A percentile compares a stretch with the other conserved stretches of the same genome.
Conservation (phyloP, 2,113 vertebrate species). For the Crypturellus undulatus region DNA sequence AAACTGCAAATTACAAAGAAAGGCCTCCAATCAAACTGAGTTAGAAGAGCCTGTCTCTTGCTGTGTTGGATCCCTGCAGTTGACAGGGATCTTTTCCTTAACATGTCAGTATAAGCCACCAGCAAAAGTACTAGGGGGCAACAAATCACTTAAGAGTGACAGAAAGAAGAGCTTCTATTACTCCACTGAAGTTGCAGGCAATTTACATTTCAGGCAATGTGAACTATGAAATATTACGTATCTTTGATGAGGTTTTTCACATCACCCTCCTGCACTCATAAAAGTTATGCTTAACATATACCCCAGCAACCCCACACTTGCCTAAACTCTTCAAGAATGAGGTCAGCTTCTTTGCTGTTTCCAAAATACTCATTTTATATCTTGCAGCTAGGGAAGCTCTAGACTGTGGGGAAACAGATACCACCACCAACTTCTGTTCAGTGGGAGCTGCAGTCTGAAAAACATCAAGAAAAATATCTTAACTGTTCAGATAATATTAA, state of each 20-base stretch:
- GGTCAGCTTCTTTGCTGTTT: slow-evolving; percentile 86
- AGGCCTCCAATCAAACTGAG: background rate
- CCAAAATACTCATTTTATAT: slow-evolving; percentile 82
- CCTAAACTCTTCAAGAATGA: slow-evolving; percentile 90
- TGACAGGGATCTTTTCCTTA: background rate
- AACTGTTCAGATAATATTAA: background rate
- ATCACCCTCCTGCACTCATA: fast-evolving
- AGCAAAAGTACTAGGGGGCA: background rate
- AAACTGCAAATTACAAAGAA: background rate
- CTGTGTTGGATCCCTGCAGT: background rate
- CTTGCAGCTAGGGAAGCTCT: slow-evolving; percentile 89
- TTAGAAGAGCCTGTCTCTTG: fast-evolving
- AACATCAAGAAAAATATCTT: background rate
- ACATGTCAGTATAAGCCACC: fast-evolving
- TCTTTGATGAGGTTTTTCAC: background rate
- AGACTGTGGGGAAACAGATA: slow-evolving; percentile 93
- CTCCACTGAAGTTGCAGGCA: fast-evolving
- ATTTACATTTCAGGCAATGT: background rate
- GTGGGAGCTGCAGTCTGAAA: slow-evolving; percentile 37
- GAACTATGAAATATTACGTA: fast-evolving
- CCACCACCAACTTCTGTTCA: slow-evolving; percentile 86
- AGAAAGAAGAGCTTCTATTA: no score
- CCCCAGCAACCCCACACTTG: slow-evolving; percentile 54
- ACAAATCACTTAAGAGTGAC: background rate
- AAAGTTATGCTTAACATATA: fast-evolving